Base-by-base conservation (phyloP, 2,113 vertebrate species). In the Brevimyrus niger region DNA sequence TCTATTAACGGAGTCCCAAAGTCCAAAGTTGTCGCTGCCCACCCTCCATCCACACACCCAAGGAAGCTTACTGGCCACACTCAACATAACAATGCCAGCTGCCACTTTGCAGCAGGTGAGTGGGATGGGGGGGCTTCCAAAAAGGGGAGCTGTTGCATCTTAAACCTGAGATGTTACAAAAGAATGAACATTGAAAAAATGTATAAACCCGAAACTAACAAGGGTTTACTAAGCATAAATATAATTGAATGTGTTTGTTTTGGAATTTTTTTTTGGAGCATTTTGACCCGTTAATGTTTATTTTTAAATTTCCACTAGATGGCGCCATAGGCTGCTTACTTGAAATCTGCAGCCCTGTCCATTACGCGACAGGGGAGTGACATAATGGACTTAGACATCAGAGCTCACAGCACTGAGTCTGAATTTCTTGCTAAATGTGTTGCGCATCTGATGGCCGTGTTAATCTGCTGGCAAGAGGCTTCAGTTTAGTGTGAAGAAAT, bases 41-140 rank as follows among this genome's bases (percentile, higher is more conserved):
- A 92, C 95, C 94, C 93, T 58, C n/a, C 80, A 92, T 69, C 95
- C 92, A 61, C 92, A 85, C 88, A 94, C 89, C 90, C 92, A 90
- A 91, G 92, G 93, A 87, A 93, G 93, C 58, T 93, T 94, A 89
- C 65, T 95, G 89, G 93, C 91, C 15, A 93, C 93, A 89, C 96
- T 96, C 6, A 92, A 95, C 90, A 91, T 96, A 93, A 91, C 93
- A 93, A 91, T 69, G 91, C 90, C 91, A 88, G 82, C 90, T 88
- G 42, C 11, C 51, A 3, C 5, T 73, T 21, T 42, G 4, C 46
- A 48, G 3, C 69, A 88, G 89, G 86, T 90, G 42, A 58, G 86
- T n/a, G 94, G 94, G 94, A 95, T n/a, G 95, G 94, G 95, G 94
- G 85, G 10, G 15, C 31, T 7, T 48, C 21, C 44, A 10, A 84